Conservation (phyloP, 2,113 vertebrate genomes). For the Antechinus stuartii region DNA sequence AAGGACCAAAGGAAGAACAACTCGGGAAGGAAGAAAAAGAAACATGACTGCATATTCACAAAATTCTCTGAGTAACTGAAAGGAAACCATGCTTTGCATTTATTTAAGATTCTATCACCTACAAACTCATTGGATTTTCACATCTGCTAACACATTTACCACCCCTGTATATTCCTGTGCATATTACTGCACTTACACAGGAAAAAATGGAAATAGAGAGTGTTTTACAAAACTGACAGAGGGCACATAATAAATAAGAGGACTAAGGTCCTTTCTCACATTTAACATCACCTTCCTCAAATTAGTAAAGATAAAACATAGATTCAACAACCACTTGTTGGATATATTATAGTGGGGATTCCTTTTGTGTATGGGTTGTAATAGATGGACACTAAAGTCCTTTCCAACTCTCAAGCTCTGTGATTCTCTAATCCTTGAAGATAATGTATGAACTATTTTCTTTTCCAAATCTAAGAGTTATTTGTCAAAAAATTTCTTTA, state of each 20-base stretch:
- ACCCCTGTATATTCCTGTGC: neutral
- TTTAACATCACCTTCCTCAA: slow-evolving; percentile 10
- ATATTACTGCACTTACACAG: slow-evolving; percentile 9
- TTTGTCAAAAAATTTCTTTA: too few relatives aligned
- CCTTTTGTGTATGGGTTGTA: neutral
- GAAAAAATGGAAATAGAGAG: slow-evolving; percentile 27
- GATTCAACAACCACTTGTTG: neutral
- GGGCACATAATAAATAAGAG: neutral
- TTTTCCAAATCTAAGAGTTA: too few relatives aligned
- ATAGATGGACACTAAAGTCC: too few relatives aligned
- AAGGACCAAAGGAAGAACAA: slow-evolving; percentile 8
- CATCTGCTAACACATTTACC: neutral
- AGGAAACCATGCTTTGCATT: neutral
- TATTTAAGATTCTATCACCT: neutral
- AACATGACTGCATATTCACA: neutral
- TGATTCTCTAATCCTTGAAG: too few relatives aligned
- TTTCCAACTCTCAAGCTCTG: too few relatives aligned
- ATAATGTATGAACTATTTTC: too few relatives aligned
- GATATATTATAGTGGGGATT: neutral
- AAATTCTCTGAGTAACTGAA: neutral
- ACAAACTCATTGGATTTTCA: neutral
- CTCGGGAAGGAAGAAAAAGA: slow-evolving; percentile 6
- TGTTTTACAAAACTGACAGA: slow-evolving; percentile 11
- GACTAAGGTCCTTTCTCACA: slow-evolving; percentile 3
- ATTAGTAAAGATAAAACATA: neutral